Percentiles rank a stretch among this genome's conserved stretches.
These are phyloP conservation scores for Synergus itoensis DNA, from an alignment of 2,888 invertebrate species.

Conservation along the genomic window DNA sequence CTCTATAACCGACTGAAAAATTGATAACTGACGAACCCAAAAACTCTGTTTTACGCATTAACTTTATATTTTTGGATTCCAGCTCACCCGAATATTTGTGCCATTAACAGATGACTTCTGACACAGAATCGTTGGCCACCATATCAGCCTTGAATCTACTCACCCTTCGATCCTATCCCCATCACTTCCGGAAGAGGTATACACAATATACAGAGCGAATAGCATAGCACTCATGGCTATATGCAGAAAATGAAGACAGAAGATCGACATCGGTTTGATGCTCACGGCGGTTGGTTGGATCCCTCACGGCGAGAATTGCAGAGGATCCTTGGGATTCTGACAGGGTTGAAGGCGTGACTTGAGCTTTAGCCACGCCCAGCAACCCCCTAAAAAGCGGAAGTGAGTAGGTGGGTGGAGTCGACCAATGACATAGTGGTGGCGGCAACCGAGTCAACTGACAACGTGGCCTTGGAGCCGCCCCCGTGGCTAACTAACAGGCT, in stretches of 20 bases:
- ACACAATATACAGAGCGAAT: slow-evolving; percentile 4
- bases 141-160: slow-evolving; percentile 19
- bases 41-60: not conserved
- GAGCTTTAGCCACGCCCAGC: slow-evolving; percentile 39
- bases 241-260: slow-evolving; percentile 6
- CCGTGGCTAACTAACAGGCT: slow-evolving; percentile 72
- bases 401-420: slow-evolving; percentile 68
- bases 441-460: slow-evolving; percentile 69
- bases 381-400: slow-evolving; percentile 30
- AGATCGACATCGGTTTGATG: slow-evolving; percentile 22
- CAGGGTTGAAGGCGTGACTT: slow-evolving; percentile 1
- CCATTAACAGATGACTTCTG: slow-evolving; percentile 32
- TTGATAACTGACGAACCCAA: not conserved
- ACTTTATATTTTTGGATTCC: not conserved
- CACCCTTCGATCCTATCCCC: not conserved
- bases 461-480: slow-evolving; percentile 73
- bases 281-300: slow-evolving; percentile 15
- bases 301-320: not conserved
- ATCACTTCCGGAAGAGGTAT: not conserved
- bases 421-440: slow-evolving; percentile 73
- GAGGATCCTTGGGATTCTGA: not conserved
- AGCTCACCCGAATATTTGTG: not conserved
- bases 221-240: not conserved
- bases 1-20: not conserved
- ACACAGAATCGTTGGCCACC: slow-evolving; percentile 8